A percentile compares a stretch with the other conserved stretches of the same genome.
Evolutionary conservation across 2,797 vertebrate genomes (phyloP).

Genomic region (Sorex maritimensis): DNA sequence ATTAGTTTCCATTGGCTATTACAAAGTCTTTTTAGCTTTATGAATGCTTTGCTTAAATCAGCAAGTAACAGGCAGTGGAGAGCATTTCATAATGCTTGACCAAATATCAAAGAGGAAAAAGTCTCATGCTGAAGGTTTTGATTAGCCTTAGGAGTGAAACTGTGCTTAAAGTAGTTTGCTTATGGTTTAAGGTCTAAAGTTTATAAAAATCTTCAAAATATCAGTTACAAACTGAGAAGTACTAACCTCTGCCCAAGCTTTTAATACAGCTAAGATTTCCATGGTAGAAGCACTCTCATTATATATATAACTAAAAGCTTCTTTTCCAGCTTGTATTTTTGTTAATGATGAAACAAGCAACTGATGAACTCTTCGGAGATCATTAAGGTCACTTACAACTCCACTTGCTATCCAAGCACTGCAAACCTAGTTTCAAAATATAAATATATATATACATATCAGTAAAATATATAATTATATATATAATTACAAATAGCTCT

Average conservation of each 20-base stretch:
- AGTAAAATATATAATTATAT: neutral
- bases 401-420: slow-evolving; percentile 97
- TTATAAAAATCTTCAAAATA: slow-evolving; percentile 59
- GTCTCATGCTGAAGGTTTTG: slow-evolving; percentile 10
- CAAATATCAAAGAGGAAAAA: neutral
- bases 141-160: slow-evolving; percentile 25
- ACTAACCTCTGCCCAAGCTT: slow-evolving; percentile 97
- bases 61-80: neutral
- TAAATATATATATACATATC: slow-evolving; percentile 2
- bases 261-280: slow-evolving; percentile 96
- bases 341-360: slow-evolving; percentile 95
- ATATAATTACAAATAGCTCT: slow-evolving; percentile 43
- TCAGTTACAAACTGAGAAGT: slow-evolving; percentile 35
- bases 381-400: slow-evolving; percentile 95
- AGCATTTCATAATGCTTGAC: slow-evolving; percentile 26
- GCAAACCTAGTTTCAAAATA: slow-evolving; percentile 92
- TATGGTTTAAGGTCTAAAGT: neutral
- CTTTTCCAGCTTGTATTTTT: slow-evolving; percentile 93
- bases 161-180: slow-evolving; percentile 59
- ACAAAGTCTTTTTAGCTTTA: slow-evolving; percentile 43
- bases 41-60: slow-evolving; percentile 43
- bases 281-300: slow-evolving; percentile 96
- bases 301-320: slow-evolving; percentile 92
- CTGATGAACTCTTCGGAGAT: slow-evolving; percentile 96
- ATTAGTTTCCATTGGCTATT: slow-evolving; percentile 26